phyloP scores from a whole-genome alignment of 2,113 vertebrate genomes.

The Phylloscopus whistleri region DNA sequence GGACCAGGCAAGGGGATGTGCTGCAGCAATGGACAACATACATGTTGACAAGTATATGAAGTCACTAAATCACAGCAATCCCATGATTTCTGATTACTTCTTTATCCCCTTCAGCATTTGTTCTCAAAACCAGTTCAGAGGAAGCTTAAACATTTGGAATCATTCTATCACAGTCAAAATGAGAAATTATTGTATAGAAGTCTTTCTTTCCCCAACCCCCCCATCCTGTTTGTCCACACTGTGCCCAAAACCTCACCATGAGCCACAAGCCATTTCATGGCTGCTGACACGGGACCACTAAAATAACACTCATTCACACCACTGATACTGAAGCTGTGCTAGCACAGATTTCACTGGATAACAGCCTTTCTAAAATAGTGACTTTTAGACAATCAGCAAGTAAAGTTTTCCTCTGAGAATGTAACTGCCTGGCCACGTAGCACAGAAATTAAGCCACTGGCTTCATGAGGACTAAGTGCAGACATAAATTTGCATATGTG shows the following conservation, averaged over 20 bases:
- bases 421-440: not conserved
- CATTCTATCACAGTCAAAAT: not conserved
- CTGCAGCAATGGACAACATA: not conserved
- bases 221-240: rapidly evolving
- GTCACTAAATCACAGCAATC: not conserved
- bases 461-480: not conserved
- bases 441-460: not conserved
- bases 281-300: not conserved
- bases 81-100: not conserved
- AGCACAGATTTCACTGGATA: not conserved
- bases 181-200: not conserved
- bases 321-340: not conserved
- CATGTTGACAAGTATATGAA: not conserved
- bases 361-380: not conserved
- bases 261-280: not conserved
- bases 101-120: not conserved
- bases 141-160: not conserved
- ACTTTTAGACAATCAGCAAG: not conserved
- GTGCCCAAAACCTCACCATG: not conserved
- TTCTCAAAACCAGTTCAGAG: not conserved
- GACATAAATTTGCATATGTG: not conserved
- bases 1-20: not conserved
- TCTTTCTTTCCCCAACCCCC: not conserved
- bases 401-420: not conserved
- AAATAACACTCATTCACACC: not conserved